phyloP scores from a whole-genome alignment of 2,888 invertebrate species.

The Smittia sp. region DNA sequence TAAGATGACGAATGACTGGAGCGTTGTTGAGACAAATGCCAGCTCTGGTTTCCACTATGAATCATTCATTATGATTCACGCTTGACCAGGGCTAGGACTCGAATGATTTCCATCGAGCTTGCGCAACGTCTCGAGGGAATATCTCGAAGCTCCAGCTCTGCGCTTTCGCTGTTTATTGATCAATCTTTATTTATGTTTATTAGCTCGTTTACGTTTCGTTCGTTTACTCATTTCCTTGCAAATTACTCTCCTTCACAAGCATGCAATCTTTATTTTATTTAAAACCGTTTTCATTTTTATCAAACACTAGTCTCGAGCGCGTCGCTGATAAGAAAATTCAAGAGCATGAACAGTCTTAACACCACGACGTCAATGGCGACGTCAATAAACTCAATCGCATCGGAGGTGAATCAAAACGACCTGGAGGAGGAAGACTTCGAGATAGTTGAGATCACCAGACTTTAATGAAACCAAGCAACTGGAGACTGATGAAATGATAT shows the following conservation, averaged over 20 bases:
- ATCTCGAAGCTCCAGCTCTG: not conserved
- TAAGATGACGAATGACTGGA: not conserved
- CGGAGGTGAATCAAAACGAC: slow-evolving; percentile 36
- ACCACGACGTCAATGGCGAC: slow-evolving; percentile 38
- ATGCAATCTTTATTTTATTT: not conserved
- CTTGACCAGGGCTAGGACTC: too few relatives aligned
- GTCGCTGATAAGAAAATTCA: slow-evolving; percentile 32
- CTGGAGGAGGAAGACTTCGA: slow-evolving; percentile 20
- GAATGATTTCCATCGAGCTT: too few relatives aligned
- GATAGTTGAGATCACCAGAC: slow-evolving; percentile 33
- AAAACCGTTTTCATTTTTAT: not conserved
- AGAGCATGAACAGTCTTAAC: slow-evolving; percentile 39
- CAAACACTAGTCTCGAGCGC: slow-evolving; percentile 5
- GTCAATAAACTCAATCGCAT: slow-evolving; percentile 27
- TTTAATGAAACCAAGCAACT: slow-evolving; percentile 20
- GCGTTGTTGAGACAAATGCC: not conserved
- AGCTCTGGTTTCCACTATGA: not conserved
- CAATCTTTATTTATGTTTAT: not conserved
- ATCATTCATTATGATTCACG: too few relatives aligned
- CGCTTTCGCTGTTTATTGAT: not conserved
- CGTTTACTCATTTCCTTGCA: not conserved
- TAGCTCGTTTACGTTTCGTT: not conserved
- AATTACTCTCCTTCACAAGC: not conserved
- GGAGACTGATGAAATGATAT: slow-evolving; percentile 14
- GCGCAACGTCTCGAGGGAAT: too few relatives aligned